A percentile compares a stretch with the other conserved stretches of the same genome.
Evolutionary conservation across 2,113 vertebrate genomes (phyloP).

Genomic region (Mirza zaza): DNA sequence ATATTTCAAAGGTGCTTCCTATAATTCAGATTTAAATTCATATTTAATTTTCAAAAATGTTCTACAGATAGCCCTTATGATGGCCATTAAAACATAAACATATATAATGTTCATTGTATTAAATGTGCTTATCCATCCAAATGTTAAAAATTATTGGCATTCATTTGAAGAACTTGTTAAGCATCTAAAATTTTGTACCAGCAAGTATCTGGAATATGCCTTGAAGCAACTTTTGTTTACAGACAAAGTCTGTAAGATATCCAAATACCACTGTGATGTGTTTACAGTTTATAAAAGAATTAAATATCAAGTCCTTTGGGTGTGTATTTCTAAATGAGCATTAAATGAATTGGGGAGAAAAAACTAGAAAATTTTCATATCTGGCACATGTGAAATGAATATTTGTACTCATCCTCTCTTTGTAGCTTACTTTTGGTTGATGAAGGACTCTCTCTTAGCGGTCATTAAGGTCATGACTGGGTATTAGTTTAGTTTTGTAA

Average conservation of each 20-base stretch:
- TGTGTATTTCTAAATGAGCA: conserved; percentile 68
- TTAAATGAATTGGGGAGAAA: conserved; percentile 19
- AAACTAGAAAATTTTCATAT: conserved; percentile 33
- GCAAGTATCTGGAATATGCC: conserved; percentile 64
- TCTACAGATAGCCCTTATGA: neutral
- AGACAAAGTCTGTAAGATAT: conserved; percentile 72
- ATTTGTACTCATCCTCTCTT: conserved; percentile 16
- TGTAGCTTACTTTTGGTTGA: conserved; percentile 7
- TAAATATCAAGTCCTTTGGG: conserved; percentile 57
- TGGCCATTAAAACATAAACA: conserved; percentile 29
- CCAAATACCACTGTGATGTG: conserved; percentile 72
- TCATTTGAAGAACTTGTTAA: conserved; percentile 67
- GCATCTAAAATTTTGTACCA: conserved; percentile 66
- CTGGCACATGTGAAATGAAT: conserved; percentile 29
- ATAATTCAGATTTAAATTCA: neutral
- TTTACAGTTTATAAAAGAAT: conserved; percentile 64
- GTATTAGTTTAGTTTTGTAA: conserved; percentile 54
- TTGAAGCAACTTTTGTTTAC: conserved; percentile 69
- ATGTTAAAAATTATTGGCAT: conserved; percentile 63
- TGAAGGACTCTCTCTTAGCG: neutral
- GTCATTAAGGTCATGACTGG: conserved; percentile 38
- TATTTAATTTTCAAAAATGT: conserved; percentile 52
- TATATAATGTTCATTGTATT: conserved; percentile 11
- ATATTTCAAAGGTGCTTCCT: conserved; percentile 14
- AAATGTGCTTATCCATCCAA: conserved; percentile 33